Percentiles rank a stretch among this genome's conserved stretches.
Evolutionary conservation across 2,797 vertebrate species (phyloP).

Genomic region (Sphenodon punctatus): DNA sequence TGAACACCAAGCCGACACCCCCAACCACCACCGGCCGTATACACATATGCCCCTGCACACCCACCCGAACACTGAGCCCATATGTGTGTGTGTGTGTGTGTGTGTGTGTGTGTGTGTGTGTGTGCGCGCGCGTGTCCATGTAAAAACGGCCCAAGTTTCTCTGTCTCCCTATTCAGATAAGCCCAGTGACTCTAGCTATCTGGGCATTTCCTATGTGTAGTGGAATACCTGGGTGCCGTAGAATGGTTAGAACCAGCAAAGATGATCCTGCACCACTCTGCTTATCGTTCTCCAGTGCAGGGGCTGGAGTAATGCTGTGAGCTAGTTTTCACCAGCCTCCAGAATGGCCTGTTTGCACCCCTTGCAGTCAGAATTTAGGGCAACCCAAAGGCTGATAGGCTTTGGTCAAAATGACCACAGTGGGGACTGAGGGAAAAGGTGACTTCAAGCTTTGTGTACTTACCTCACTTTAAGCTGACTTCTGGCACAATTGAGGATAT

Average conservation of each 20-base stretch:
- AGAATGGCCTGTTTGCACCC: neutral
- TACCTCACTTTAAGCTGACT: neutral
- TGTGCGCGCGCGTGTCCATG: no score
- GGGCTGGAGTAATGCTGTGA: neutral
- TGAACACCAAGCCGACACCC: no score
- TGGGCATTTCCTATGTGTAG: rapidly evolving
- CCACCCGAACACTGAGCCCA: no score
- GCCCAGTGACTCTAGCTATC: neutral
- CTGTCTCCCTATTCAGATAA: slow-evolving; percentile 3
- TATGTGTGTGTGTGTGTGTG: no score
- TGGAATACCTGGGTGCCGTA: no score
- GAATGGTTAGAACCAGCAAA: neutral
- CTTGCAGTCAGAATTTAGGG: neutral
- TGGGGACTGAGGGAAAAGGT: neutral
- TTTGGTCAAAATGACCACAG: neutral
- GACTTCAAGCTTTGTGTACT: neutral
- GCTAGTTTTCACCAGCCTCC: neutral
- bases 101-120: no score
- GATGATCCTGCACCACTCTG: neutral
- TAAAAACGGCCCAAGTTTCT: no score
- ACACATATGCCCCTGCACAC: no score
- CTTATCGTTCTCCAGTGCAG: neutral
- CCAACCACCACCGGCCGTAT: no score
- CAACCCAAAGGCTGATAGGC: neutral
- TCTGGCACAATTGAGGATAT: neutral